Percentiles rank a stretch among this genome's conserved stretches.
These are phyloP conservation scores for Musca domestica DNA, from an alignment of 1,140 invertebrate genomes.

Conservation along the genomic window DNA sequence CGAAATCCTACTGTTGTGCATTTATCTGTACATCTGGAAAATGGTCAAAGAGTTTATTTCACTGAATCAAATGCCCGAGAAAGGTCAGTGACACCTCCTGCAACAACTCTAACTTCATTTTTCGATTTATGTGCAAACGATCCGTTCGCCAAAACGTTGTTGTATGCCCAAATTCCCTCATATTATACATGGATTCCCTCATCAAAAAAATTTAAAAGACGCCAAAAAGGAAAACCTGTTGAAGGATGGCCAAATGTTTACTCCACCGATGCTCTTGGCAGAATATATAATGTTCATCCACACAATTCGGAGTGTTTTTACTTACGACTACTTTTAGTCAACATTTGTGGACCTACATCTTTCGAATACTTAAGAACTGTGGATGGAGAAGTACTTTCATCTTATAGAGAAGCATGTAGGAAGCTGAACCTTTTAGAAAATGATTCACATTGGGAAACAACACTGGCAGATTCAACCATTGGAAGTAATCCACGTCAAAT, in stretches of 20 bases:
- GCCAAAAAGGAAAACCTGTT: slow-evolving; percentile 28
- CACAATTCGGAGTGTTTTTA: slow-evolving; percentile 51
- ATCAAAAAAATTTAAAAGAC: slow-evolving; percentile 32
- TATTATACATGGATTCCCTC: slow-evolving; percentile 53
- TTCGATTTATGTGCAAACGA: slow-evolving; percentile 28
- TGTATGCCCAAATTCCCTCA: slow-evolving; percentile 52
- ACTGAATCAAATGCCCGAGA: slow-evolving; percentile 19
- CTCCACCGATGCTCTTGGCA: slow-evolving; percentile 40
- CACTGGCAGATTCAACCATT: too few relatives aligned
- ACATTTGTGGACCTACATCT: slow-evolving; percentile 28
- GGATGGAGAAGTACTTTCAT: slow-evolving; percentile 42
- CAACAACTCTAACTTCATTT: slow-evolving; percentile 50
- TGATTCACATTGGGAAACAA: too few relatives aligned
- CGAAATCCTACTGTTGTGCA: neutral
- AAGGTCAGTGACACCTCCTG: neutral
- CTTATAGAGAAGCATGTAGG: too few relatives aligned
- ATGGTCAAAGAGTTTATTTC: slow-evolving; percentile 24
- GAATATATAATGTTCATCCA: slow-evolving; percentile 52
- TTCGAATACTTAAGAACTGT: slow-evolving; percentile 29
- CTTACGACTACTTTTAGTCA: slow-evolving; percentile 49
- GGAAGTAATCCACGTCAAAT: too few relatives aligned
- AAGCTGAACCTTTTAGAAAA: slow-evolving; percentile 37
- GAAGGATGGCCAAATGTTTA: slow-evolving; percentile 37
- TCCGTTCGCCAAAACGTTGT: slow-evolving; percentile 50
- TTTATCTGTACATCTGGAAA: slow-evolving; percentile 12